Evolutionary conservation across 1,140 invertebrate species (phyloP).

Genomic region (Zaprionus ornatus): DNA sequence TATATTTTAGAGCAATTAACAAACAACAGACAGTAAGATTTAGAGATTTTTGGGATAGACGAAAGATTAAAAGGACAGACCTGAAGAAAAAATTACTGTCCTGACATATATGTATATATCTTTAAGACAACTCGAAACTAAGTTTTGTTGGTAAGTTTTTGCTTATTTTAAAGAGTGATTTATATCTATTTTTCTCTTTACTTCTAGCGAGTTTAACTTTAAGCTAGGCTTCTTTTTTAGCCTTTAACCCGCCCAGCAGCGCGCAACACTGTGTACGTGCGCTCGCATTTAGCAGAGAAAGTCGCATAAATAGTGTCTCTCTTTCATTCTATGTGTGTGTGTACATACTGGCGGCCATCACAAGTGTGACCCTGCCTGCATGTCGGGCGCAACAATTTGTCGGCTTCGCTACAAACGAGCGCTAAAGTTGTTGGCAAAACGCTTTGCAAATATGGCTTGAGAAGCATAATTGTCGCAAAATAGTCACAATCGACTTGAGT

Average conservation of each 20-base stretch:
- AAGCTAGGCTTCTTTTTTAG: not conserved
- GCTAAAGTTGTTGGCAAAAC: slow-evolving; percentile 11
- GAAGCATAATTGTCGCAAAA: slow-evolving; percentile 47
- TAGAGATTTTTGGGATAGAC: too few species aligned
- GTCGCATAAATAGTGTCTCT: slow-evolving; percentile 11
- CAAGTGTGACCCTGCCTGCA: slow-evolving; percentile 40
- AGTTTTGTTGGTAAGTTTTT: too few species aligned
- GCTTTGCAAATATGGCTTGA: slow-evolving; percentile 41
- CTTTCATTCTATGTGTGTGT: slow-evolving; percentile 10
- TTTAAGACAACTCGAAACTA: too few species aligned
- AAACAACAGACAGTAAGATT: too few species aligned
- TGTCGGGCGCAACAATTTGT: slow-evolving; percentile 10
- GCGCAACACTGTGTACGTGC: slow-evolving; percentile 8
- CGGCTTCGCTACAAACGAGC: not conserved
- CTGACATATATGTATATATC: too few species aligned
- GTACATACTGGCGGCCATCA: slow-evolving; percentile 24
- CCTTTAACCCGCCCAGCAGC: not conserved
- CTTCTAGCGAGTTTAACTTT: not conserved
- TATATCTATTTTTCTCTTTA: not conserved
- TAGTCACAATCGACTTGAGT: slow-evolving; percentile 30
- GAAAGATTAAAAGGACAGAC: too few species aligned
- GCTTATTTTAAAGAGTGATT: not conserved
- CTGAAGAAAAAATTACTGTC: too few species aligned
- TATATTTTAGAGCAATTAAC: too few species aligned
- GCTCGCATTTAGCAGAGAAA: slow-evolving; percentile 22